phyloP scores from a whole-genome alignment of 2,113 vertebrate genomes.

The Geothlypis trichas region DNA sequence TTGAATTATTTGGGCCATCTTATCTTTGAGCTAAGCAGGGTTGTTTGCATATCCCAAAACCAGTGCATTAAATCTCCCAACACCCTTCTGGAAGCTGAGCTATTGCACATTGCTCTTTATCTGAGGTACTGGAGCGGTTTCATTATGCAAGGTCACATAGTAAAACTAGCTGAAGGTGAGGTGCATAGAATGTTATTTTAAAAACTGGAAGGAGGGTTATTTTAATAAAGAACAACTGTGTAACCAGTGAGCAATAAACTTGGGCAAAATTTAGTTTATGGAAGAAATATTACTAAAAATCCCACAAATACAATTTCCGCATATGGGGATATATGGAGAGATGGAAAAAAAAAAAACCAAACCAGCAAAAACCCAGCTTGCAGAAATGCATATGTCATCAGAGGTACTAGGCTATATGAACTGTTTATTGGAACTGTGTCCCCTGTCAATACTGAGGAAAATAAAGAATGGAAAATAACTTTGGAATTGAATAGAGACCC shows the following conservation, averaged over 20 bases:
- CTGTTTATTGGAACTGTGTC: conserved; percentile 55
- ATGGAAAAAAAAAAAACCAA: neutral
- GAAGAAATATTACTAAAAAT: conserved; percentile 30
- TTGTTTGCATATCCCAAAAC: conserved; percentile 10
- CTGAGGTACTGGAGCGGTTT: neutral
- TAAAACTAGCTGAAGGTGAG: conserved; percentile 18
- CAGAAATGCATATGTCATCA: conserved; percentile 6
- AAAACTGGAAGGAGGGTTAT: neutral
- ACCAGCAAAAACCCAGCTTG: neutral
- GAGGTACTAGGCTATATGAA: conserved; percentile 1
- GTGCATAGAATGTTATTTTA: neutral
- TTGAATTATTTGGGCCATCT: conserved; percentile 35
- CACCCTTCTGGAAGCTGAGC: conserved; percentile 2
- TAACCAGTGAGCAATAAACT: conserved; percentile 34
- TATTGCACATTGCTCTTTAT: neutral
- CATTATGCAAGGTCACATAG: neutral
- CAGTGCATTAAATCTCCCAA: neutral
- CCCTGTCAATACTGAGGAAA: conserved; percentile 58
- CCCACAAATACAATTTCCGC: neutral
- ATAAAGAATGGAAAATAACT: conserved; percentile 58
- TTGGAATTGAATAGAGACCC: conserved; percentile 26
- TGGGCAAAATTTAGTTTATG: neutral
- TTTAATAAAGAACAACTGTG: conserved; percentile 39
- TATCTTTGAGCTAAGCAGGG: conserved; percentile 14
- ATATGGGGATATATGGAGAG: neutral